Percentiles rank a stretch among this genome's conserved stretches.
phyloP scores from a whole-genome alignment of 2,888 invertebrate species.

The Aphidius colemani region DNA sequence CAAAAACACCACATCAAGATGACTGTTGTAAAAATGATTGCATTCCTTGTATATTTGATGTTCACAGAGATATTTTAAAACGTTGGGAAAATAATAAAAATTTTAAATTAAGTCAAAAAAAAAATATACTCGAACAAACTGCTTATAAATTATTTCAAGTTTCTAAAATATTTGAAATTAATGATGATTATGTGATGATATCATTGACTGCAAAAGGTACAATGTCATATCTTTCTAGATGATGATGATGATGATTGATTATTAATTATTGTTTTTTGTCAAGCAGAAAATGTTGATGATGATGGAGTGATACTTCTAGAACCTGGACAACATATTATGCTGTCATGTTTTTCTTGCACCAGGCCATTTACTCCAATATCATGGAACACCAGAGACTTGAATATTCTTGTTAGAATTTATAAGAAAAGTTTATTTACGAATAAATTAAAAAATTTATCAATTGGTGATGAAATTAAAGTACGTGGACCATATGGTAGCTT shows the following conservation, averaged over 20 bases:
- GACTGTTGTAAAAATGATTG: conserved; percentile 55
- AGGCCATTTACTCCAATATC: conserved; percentile 52
- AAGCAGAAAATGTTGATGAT: conserved; percentile 24
- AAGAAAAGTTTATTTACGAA: conserved; percentile 44
- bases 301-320: conserved; percentile 37
- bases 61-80: conserved; percentile 46
- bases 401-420: conserved; percentile 50
- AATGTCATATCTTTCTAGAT: conserved; percentile 9
- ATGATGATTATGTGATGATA: conserved; percentile 40
- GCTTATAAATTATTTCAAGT: conserved; percentile 42
- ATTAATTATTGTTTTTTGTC: conserved; percentile 13
- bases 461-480: conserved; percentile 42
- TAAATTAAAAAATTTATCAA: conserved; percentile 38
- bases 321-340: conserved; percentile 51
- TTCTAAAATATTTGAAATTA: conserved; percentile 25
- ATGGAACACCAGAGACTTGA: conserved; percentile 42
- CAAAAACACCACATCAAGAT: conserved; percentile 43
- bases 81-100: conserved; percentile 42
- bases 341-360: conserved; percentile 40
- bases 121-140: conserved; percentile 35
- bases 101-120: conserved; percentile 19
- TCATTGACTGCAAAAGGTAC: conserved; percentile 39
- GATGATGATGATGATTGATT: conserved; percentile 15
- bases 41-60: conserved; percentile 53
- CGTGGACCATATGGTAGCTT: conserved; percentile 56